These are phyloP conservation scores for Sebastiscus tertius DNA, from an alignment of 2,797 vertebrate species.

Conservation along the genomic window DNA sequence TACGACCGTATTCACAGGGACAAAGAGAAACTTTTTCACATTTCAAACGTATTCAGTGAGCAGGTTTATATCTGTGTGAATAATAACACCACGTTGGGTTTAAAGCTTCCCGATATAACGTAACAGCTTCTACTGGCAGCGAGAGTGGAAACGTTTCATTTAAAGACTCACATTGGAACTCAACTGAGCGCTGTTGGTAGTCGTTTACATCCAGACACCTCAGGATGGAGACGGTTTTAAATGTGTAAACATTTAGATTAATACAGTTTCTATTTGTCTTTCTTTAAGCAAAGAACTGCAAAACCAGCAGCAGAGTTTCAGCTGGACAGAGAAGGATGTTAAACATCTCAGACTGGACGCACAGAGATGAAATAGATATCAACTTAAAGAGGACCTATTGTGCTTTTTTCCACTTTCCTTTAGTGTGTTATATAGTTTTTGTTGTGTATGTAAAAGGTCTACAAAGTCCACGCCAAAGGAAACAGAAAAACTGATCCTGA, in stretches of 20 bases:
- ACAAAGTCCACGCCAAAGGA: too few relatives aligned
- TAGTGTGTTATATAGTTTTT: too few relatives aligned
- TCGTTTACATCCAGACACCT: background rate
- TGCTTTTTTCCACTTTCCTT: too few relatives aligned
- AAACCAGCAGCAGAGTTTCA: background rate
- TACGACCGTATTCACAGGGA: constrained; percentile 1
- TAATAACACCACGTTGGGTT: background rate
- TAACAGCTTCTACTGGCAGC: background rate
- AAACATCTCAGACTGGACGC: background rate
- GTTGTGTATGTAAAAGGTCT: too few relatives aligned
- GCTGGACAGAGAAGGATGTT: background rate
- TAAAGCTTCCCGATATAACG: background rate
- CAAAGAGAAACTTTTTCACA: background rate
- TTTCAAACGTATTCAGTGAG: background rate
- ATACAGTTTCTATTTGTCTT: background rate
- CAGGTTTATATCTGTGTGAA: background rate
- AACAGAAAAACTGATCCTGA: too few relatives aligned
- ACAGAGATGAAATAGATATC: background rate
- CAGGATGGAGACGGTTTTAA: background rate
- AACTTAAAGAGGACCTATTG: too few relatives aligned
- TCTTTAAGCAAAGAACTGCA: background rate
- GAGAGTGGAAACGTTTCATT: background rate
- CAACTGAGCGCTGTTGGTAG: background rate
- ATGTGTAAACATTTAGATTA: background rate
- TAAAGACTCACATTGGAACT: background rate